These are phyloP conservation scores for Cyphomyrmex costatus DNA, from an alignment of 1,140 invertebrate genomes.

Conservation along the genomic window DNA sequence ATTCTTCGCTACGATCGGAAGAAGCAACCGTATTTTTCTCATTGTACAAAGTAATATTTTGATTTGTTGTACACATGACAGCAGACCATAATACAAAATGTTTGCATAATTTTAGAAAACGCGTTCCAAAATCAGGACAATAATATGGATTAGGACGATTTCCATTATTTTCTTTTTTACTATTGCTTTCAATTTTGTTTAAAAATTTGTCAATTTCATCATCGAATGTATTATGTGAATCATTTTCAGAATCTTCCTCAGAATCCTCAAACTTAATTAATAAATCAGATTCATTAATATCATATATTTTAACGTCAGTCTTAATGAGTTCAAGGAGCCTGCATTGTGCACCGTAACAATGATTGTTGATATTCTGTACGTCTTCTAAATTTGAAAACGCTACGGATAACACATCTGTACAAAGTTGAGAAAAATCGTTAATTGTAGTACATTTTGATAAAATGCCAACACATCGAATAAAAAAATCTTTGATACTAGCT, in stretches of 20 bases:
- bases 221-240: neutral
- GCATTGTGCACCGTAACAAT: neutral
- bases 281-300: conserved; percentile 16
- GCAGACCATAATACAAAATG: conserved; percentile 60
- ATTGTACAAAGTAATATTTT: no score
- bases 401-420: conserved; percentile 42
- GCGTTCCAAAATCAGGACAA: conserved; percentile 55
- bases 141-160: conserved; percentile 61
- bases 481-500: conserved; percentile 62
- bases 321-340: neutral
- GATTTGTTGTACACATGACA: conserved; percentile 34
- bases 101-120: conserved; percentile 59
- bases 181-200: conserved; percentile 50
- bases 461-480: conserved; percentile 55
- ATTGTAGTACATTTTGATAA: conserved; percentile 50
- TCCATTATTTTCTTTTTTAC: conserved; percentile 34
- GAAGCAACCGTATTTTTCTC: conserved; percentile 42
- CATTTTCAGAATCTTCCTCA: neutral
- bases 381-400: conserved; percentile 56
- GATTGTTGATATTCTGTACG: conserved; percentile 26
- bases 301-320: conserved; percentile 6
- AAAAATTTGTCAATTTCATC: conserved; percentile 41
- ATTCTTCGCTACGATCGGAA: conserved; percentile 67
- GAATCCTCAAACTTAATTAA: neutral
- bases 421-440: conserved; percentile 47